phyloP scores from a whole-genome alignment of 2,888 invertebrate genomes.

The Drosophila macrospina region DNA sequence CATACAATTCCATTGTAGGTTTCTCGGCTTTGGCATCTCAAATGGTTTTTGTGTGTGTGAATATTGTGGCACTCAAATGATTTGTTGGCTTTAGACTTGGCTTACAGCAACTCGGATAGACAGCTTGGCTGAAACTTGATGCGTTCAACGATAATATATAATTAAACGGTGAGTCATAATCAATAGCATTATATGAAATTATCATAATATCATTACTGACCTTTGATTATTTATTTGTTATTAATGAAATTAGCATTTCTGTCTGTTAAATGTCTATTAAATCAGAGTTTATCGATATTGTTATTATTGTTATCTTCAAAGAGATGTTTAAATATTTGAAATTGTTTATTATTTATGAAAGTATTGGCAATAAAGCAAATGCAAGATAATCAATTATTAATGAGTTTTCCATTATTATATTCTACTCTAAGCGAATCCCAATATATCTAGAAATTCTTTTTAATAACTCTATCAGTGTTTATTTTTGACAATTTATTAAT shows the following conservation, averaged over 20 bases:
- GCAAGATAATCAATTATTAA: too few species aligned
- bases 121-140: conserved; percentile 4
- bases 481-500: too few species aligned
- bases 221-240: not conserved
- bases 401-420: too few species aligned
- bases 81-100: conserved; percentile 57
- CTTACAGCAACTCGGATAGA: conserved; percentile 27
- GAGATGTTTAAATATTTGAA: too few species aligned
- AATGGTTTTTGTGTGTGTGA: conserved; percentile 32
- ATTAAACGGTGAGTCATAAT: conserved; percentile 55
- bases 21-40: conserved; percentile 28
- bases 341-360: too few species aligned
- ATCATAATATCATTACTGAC: not conserved
- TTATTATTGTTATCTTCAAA: too few species aligned
- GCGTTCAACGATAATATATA: conserved; percentile 18
- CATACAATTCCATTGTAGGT: conserved; percentile 47
- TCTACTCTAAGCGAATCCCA: too few species aligned
- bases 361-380: too few species aligned
- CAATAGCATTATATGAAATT: conserved; percentile 2
- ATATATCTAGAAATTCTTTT: too few species aligned
- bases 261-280: not conserved
- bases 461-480: too few species aligned
- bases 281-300: not conserved
- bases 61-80: conserved; percentile 46
- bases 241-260: not conserved